phyloP scores from a whole-genome alignment of 64 coral and sea anemone species.

The Dendrophyllia cribrosa region DNA sequence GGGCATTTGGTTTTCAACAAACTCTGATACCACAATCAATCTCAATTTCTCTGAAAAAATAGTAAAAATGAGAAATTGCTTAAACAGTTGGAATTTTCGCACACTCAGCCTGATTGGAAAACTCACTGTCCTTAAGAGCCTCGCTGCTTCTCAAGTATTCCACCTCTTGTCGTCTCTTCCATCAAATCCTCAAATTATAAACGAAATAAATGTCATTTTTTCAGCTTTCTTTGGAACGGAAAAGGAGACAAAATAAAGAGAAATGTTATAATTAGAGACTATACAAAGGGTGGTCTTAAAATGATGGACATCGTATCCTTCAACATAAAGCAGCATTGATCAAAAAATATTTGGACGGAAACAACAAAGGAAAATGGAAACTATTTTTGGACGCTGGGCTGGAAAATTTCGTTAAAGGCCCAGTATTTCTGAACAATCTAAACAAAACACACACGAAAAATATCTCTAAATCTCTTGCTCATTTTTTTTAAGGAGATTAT shows the following conservation, averaged over 20 bases:
- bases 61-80: not conserved
- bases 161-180: not conserved
- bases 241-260: not conserved
- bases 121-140: not conserved
- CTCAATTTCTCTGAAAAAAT: not conserved
- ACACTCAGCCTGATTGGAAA: too few species aligned
- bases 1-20: slow-evolving; percentile 4
- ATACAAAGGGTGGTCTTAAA: not conserved
- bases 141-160: too few species aligned
- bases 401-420: not conserved
- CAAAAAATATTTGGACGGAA: too few species aligned
- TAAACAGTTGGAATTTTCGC: not conserved
- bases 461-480: not conserved
- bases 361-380: too few species aligned
- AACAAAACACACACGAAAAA: not conserved
- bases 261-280: too few species aligned
- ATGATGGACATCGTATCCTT: not conserved
- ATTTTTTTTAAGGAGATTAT: not conserved
- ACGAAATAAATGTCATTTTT: not conserved
- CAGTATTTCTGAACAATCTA: not conserved
- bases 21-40: too few species aligned
- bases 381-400: not conserved
- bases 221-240: not conserved
- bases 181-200: not conserved
- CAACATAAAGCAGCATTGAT: not conserved